Conservation (phyloP, 92 coral and sea anemone genomes). For the Pocillopora grandis region DNA sequence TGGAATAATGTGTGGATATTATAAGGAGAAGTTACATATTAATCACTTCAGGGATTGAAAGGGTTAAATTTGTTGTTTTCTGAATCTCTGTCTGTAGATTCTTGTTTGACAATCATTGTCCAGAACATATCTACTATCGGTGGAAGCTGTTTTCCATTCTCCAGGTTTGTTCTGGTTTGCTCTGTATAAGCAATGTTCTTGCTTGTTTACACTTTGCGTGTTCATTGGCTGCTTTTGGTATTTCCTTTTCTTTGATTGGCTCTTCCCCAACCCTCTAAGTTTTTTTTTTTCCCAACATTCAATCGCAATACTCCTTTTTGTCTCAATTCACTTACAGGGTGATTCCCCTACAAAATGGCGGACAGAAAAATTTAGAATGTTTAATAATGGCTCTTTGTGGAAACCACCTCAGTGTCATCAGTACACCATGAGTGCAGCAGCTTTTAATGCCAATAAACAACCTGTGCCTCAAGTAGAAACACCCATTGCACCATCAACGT, state of each 20-base stretch:
- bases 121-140: conserved; percentile 89
- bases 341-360: conserved; percentile 96
- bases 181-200: neutral
- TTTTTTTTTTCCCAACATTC: too few species aligned
- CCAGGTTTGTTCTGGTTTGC: conserved; percentile 61
- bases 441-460: conserved; percentile 36
- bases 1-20: too few species aligned
- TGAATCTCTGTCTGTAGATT: conserved; percentile 51
- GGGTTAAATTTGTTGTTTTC: neutral
- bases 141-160: conserved; percentile 96
- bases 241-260: too few species aligned
- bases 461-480: conserved; percentile 47
- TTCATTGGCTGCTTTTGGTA: neutral
- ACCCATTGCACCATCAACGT: conserved; percentile 27
- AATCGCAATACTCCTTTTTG: too few species aligned
- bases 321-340: conserved; percentile 52
- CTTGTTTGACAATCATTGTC: conserved; percentile 94
- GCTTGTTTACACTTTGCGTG: neutral
- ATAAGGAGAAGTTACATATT: too few species aligned
- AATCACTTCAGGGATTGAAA: too few species aligned
- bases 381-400: conserved; percentile 87
- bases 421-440: conserved; percentile 58
- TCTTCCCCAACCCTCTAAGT: too few species aligned
- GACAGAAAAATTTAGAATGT: conserved; percentile 92
- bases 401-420: conserved; percentile 85